Evolutionary conservation across 2,888 invertebrate species (phyloP), one percentile per base, ranked within the genome.

Genomic region (Notocelia uddmanniana): DNA sequence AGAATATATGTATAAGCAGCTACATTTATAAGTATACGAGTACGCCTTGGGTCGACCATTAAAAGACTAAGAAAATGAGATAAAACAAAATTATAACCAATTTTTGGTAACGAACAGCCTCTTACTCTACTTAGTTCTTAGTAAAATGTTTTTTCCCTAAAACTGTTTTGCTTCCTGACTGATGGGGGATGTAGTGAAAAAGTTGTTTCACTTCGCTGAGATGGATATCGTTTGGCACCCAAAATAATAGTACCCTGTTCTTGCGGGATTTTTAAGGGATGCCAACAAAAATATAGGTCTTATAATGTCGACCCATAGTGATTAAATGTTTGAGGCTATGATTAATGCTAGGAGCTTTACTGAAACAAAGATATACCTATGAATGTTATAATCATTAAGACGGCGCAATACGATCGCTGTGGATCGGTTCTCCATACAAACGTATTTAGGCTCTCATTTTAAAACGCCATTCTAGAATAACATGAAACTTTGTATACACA

Each of bases 321-420:
- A 48, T 37, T 41, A 72, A 57, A 67, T 66, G 74, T 77, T 81
- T 79, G 79, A 81, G 80, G 82, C 84, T 82, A 77, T 78, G 73
- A 74, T 67, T 75, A 76, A 76, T 76, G 79, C 80, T 80, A 74
- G 76, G 68, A 82, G 82, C 82, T 83, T 84, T 78, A 80, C 79
- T 77, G 77, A 76, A 73, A 76, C 77, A 79, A 79, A 74, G 26
- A 73, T 69, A 64, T 74, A n/a, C n/a, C 58, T 77, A 76, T 75
- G 68, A 34, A 67, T 75, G 77, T 77, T 77, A 69, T 74, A 67
- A 52, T 55, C 15, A 45, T 72, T n/a, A 66, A 68, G n/a, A n/a
- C n/a, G n/a, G n/a, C n/a, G n/a, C n/a, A n/a, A n/a, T n/a, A n/a
- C n/a, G n/a, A n/a, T n/a, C n/a, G n/a, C n/a, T n/a, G n/a, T n/a